A percentile compares a stretch with the other conserved stretches of the same genome.
Evolutionary conservation across 2,113 vertebrate genomes (phyloP).

Genomic region (Astatoreochromis straeleni): DNA sequence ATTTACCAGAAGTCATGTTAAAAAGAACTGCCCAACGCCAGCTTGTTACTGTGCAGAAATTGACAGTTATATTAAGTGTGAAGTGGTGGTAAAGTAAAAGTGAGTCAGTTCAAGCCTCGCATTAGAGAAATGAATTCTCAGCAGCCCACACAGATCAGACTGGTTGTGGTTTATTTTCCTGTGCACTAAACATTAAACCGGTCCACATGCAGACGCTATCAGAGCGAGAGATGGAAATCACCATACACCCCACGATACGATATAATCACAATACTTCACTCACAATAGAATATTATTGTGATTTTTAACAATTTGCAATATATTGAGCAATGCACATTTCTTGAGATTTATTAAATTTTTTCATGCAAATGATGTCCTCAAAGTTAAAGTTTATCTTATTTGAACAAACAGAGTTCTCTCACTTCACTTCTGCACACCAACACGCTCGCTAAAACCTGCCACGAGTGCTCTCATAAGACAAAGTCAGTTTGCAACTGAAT

Average conservation of each 20-base stretch:
- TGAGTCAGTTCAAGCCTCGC: not conserved
- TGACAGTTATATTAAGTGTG: not conserved
- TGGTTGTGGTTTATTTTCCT: not conserved
- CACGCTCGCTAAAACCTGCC: not conserved
- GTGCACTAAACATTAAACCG: not conserved
- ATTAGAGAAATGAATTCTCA: not conserved
- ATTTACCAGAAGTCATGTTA: not conserved
- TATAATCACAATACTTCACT: not conserved
- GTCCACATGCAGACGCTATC: not conserved
- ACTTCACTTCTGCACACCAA: not conserved
- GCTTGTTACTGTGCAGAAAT: not conserved
- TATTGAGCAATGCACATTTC: not conserved
- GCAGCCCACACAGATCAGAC: not conserved
- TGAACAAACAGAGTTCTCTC: not conserved
- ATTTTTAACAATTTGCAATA: not conserved
- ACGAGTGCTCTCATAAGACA: rapidly evolving
- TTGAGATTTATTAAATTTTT: rapidly evolving
- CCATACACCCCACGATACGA: not conserved
- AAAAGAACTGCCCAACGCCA: not conserved
- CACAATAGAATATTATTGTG: not conserved
- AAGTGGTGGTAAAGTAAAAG: not conserved
- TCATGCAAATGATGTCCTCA: not conserved
- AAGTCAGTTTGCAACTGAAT: not conserved
- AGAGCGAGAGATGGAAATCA: not conserved
- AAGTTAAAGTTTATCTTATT: not conserved